Evolutionary conservation across 1,140 invertebrate species (phyloP), one percentile per base, ranked within the genome.

Genomic region (Drosophila orosa): DNA sequence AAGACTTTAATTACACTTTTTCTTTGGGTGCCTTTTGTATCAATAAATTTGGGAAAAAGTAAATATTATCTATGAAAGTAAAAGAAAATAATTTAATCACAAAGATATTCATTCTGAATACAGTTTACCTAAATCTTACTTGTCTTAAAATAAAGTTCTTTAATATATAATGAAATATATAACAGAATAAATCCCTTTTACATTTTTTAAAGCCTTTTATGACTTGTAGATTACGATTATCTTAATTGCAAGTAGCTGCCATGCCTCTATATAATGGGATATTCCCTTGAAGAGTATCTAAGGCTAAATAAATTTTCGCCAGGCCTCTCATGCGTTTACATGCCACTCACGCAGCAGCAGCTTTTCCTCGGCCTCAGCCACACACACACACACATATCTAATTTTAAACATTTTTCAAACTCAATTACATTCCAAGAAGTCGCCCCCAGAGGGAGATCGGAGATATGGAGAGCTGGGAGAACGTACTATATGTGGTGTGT

Each of bases 401-500:
- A 86, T 86, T 87, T 87, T 79, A 56, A 79, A 73, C 60, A 82
- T 73, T 72, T 75, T 79, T 79, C 60, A 82, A 86, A 87, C 82
- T 87, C 78, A 86, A 87, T 86, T 86, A 87, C 74, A 73, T 75
- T 60, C 50, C 50, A 3, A 60, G 59, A 54, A 63, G 48, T 37
- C 57, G 44, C 17, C 19, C 24, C 12, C 22, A 10, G 15, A 24
- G 33, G 48, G 31, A 27, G 45, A 29, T 48, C 47, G 47, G 22
- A 29, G 61, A 65, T 33, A 60, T 45, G 33, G 6, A 2, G 29
- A 27, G 31, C 15, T 10, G 58, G 24, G 17, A 4, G 13, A 31
- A 39, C 33, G 35, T 39, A 35, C 50, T 54, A 35, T 54, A 33
- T 50, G 68, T 45, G 29, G 50, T 48, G 47, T 48, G 47, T 33